Evolutionary conservation across 2,113 vertebrate genomes (phyloP).

Genomic region (Picathartes gymnocephalus): DNA sequence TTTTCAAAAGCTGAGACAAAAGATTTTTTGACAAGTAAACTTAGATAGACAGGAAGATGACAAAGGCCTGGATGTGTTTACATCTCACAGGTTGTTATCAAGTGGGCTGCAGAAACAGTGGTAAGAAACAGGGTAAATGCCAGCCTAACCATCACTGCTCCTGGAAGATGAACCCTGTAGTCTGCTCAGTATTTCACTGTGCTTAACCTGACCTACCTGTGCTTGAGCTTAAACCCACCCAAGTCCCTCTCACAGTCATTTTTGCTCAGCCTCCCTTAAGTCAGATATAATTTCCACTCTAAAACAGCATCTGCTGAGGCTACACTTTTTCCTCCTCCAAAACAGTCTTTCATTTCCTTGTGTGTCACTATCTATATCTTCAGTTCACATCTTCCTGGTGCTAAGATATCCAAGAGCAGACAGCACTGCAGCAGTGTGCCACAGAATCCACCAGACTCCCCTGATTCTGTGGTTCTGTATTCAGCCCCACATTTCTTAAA

Average conservation of each 20-base stretch:
- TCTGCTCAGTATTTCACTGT: neutral
- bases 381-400: neutral
- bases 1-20: neutral
- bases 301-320: neutral
- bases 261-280: neutral
- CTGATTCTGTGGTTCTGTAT: neutral
- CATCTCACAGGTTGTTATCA: neutral
- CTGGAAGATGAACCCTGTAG: neutral
- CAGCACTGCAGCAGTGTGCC: neutral
- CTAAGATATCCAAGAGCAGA: neutral
- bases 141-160: neutral
- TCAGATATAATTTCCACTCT: neutral
- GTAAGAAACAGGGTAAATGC: fast-evolving
- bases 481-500: neutral
- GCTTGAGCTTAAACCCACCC: neutral
- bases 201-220: neutral
- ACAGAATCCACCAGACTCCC: neutral
- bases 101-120: neutral
- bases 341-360: neutral
- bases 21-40: neutral
- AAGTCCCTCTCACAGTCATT: neutral
- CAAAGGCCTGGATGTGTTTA: neutral
- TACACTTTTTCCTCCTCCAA: neutral
- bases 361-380: neutral
- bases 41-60: neutral